These are phyloP conservation scores for Camptogramma bilineatum DNA, from an alignment of 2,888 invertebrate genomes.

Conservation along the genomic window DNA sequence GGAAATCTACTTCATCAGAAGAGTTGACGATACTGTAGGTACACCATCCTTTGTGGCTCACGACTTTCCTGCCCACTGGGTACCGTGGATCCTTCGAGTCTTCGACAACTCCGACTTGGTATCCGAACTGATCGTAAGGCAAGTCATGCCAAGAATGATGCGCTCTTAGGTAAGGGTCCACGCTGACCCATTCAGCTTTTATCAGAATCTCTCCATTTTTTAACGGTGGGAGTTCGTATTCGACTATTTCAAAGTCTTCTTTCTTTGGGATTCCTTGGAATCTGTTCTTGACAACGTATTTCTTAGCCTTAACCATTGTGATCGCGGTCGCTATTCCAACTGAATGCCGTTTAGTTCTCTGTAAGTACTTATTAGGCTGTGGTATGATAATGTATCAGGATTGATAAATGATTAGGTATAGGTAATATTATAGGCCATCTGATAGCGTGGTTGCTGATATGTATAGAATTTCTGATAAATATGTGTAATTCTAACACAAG, in stretches of 20 bases:
- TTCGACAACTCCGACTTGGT: conserved; percentile 72
- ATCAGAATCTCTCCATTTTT: conserved; percentile 81
- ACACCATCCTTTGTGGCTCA: conserved; percentile 88
- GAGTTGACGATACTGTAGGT: conserved; percentile 70
- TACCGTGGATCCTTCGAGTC: conserved; percentile 67
- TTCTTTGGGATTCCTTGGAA: conserved; percentile 86
- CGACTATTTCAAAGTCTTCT: conserved; percentile 85
- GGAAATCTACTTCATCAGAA: conserved; percentile 34
- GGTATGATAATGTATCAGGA: conserved; percentile 35
- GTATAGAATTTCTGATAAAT: not conserved
- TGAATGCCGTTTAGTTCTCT: conserved; percentile 13
- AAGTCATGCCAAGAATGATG: conserved; percentile 43
- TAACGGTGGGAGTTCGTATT: conserved; percentile 85
- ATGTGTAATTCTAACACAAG: not conserved
- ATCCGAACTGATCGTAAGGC: conserved; percentile 51
- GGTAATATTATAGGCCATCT: not conserved
- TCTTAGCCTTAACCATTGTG: conserved; percentile 82
- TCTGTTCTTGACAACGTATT: conserved; percentile 82
- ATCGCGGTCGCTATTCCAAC: conserved; percentile 47
- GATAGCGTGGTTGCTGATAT: conserved; percentile 18
- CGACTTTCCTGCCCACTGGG: conserved; percentile 86
- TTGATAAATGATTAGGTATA: conserved; percentile 8
- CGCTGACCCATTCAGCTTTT: conserved; percentile 62
- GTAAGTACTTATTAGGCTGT: conserved; percentile 5
- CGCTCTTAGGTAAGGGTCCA: conserved; percentile 62